Evolutionary conservation across 2,888 invertebrate genomes (phyloP), one percentile per base, ranked within the genome.

Genomic region (Polydrusus pterygomalis): DNA sequence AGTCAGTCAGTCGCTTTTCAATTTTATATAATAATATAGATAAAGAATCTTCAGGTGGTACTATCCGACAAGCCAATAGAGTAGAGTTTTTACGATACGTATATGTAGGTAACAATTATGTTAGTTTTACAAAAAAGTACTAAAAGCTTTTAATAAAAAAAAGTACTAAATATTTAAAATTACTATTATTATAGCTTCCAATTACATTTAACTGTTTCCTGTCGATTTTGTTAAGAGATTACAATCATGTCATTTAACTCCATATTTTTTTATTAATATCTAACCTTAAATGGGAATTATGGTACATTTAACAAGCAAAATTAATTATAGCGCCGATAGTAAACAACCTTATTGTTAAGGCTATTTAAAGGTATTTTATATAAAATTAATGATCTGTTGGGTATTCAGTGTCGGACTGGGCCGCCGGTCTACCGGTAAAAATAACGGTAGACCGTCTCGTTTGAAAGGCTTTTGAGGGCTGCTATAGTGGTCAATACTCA

Each of bases 311-410:
- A 15, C 47, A 47, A 47, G 43, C 13, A 13, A 34, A 43, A 13
- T 40, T 43, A 43, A 43, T 43, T 43, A 43, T 43, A 43, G 13
- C 43, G 13, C 10, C 9, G 7, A 17, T 47, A 17, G n/a, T 17
- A 47, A 47, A 17, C 47, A 47, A 47, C 47, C 47, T 47, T 15
- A 43, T 43, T 43, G 43, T 43, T 43, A 43, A 43, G 43, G 43
- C 43, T 43, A 43, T 43, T 43, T 43, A 43, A 43, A 43, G 43
- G 13, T 13, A 43, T 43, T 43, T 43, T 43, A 43, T 43, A 43
- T 43, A 43, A 43, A n/a, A 13, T 43, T 43, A 43, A 43, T 43
- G 43, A 43, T 43, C 1, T 43, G 43, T 43, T 34, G 10, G 1
- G n/a, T 13, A 6, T 13, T 6, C 13, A 43, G n/a, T 43, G 13